Percentiles rank a stretch among this genome's conserved stretches.
These are phyloP conservation scores for Echeneis naucrates DNA, from an alignment of 2,797 vertebrate species.

Conservation along the genomic window DNA sequence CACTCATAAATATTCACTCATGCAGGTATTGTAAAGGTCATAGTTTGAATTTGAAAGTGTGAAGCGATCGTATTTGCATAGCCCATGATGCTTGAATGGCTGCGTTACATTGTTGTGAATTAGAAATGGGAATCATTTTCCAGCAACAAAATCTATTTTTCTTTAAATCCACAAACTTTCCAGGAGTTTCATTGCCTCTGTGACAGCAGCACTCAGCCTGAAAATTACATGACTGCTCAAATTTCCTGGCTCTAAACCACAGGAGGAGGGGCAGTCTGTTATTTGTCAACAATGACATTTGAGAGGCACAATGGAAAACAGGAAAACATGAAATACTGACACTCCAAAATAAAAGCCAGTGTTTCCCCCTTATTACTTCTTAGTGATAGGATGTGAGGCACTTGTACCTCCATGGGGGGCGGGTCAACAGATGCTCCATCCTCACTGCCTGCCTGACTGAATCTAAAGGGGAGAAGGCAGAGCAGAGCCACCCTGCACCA, in stretches of 20 bases:
- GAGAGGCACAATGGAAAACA: slow-evolving; percentile 4
- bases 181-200: slow-evolving; percentile 7
- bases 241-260: not conserved
- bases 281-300: slow-evolving; percentile 24
- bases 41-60: not conserved
- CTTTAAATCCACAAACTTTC: slow-evolving; percentile 10
- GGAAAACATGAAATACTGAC: slow-evolving; percentile 10
- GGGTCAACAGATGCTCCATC: slow-evolving; percentile 54
- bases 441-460: slow-evolving; percentile 22
- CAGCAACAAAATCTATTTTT: not conserved
- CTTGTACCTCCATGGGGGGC: slow-evolving; percentile 24
- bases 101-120: not conserved
- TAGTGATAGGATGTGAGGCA: not conserved
- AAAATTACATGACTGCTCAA: not conserved
- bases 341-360: not conserved
- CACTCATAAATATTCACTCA: too few species aligned
- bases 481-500: slow-evolving; percentile 51
- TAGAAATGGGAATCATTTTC: not conserved
- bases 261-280: not conserved
- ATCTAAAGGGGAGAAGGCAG: slow-evolving; percentile 37
- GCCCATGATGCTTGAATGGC: not conserved
- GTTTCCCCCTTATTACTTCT: slow-evolving; percentile 1
- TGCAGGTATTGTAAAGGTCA: fast-evolving
- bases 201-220: not conserved
- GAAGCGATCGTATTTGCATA: not conserved